Evolutionary conservation across 2,797 vertebrate genomes (phyloP).

Genomic region (Ammospiza maritima): DNA sequence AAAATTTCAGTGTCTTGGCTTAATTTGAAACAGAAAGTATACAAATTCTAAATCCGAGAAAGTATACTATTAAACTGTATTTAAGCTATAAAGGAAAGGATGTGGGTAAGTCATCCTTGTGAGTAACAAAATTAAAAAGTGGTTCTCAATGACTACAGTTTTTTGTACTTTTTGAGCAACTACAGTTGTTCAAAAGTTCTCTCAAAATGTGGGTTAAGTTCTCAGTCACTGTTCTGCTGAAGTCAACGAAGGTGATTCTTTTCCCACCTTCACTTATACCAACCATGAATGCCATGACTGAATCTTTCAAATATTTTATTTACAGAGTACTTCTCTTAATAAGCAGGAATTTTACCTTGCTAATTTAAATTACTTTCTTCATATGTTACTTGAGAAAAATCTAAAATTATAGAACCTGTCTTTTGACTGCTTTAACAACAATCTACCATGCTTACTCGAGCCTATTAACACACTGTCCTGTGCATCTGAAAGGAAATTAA

Average conservation of each 20-base stretch:
- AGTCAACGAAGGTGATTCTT: neutral
- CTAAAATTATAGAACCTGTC: neutral
- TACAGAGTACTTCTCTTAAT: neutral
- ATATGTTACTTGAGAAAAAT: neutral
- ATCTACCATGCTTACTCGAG: neutral
- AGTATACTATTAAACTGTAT: neutral
- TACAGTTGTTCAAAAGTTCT: fast-evolving
- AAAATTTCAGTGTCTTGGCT: neutral
- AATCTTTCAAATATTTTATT: neutral
- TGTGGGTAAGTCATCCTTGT: neutral
- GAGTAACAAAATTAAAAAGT: neutral
- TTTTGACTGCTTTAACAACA: neutral
- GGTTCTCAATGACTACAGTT: neutral
- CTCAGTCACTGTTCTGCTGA: neutral
- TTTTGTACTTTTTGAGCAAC: too few relatives aligned
- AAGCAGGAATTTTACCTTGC: neutral
- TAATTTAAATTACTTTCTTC: neutral
- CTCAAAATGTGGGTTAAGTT: neutral
- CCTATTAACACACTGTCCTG: neutral
- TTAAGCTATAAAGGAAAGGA: neutral
- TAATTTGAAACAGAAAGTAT: neutral
- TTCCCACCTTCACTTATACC: neutral
- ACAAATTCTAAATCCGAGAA: neutral
- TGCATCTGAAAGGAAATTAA: neutral
- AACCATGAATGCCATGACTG: neutral